Evolutionary conservation across 2,113 vertebrate genomes (phyloP).

Genomic region (Chionodraco myersi): DNA sequence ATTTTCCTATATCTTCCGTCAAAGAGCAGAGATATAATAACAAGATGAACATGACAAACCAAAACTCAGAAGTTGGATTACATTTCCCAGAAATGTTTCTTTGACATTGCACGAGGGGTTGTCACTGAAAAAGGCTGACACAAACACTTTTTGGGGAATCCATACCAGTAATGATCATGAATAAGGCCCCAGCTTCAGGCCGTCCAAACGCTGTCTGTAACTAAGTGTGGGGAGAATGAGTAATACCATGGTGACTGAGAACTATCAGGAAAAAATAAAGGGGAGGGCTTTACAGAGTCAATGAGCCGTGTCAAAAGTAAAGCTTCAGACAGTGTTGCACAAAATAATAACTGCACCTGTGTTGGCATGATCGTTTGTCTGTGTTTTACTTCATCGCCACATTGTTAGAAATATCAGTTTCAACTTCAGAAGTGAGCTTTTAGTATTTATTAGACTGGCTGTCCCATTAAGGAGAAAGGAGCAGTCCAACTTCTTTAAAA

Average conservation of each 20-base stretch:
- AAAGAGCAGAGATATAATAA: background rate
- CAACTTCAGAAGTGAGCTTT: background rate
- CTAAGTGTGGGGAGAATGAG: slow-evolving; percentile 56
- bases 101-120: too few species aligned
- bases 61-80: too few species aligned
- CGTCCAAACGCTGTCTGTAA: slow-evolving; percentile 35
- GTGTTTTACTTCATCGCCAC: background rate
- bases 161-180: slow-evolving; percentile 56
- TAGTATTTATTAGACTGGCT: background rate
- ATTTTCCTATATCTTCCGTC: background rate
- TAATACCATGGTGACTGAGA: slow-evolving; percentile 54
- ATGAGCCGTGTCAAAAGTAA: background rate
- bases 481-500: background rate
- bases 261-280: background rate
- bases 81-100: too few species aligned
- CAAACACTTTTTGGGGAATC: slow-evolving; percentile 29
- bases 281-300: slow-evolving; percentile 4
- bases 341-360: background rate
- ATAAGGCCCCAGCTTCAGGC: slow-evolving; percentile 59
- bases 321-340: background rate
- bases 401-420: slow-evolving; percentile 5
- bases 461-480: too few species aligned
- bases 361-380: background rate
- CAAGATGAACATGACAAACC: background rate
- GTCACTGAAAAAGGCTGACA: background rate